phyloP scores from a whole-genome alignment of 2,888 invertebrate genomes.

The Ophraella communa region DNA sequence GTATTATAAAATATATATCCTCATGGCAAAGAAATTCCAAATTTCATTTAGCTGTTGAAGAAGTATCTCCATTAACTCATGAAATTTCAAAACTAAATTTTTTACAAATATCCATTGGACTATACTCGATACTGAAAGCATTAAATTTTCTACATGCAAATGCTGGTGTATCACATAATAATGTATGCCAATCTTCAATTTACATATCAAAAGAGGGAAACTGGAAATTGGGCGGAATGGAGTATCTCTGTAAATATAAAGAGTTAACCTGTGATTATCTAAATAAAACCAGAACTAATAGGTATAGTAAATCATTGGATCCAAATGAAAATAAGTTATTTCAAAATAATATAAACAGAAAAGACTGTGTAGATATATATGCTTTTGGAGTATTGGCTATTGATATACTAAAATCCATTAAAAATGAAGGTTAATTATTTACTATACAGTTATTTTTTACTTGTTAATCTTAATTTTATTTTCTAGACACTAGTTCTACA shows the following conservation, averaged over 20 bases:
- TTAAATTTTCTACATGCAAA: conserved; percentile 85
- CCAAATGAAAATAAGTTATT: conserved; percentile 68
- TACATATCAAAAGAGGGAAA: conserved; percentile 84
- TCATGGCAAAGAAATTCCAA: conserved; percentile 80
- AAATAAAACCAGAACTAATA: conserved; percentile 67
- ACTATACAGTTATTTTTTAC: neutral
- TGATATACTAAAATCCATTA: conserved; percentile 69
- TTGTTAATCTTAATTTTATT: conserved; percentile 29
- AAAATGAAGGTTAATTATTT: conserved; percentile 63
- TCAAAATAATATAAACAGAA: conserved; percentile 59
- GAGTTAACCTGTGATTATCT: conserved; percentile 72
- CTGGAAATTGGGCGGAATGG: conserved; percentile 88
- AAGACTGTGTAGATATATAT: conserved; percentile 75
- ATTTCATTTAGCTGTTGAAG: conserved; percentile 81
- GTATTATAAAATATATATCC: conserved; percentile 81
- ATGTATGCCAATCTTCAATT: conserved; percentile 78
- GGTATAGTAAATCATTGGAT: conserved; percentile 76
- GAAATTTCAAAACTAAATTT: conserved; percentile 71
- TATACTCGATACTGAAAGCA: conserved; percentile 81
- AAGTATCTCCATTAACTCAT: conserved; percentile 76
- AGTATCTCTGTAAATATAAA: conserved; percentile 74
- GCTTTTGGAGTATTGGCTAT: conserved; percentile 78
- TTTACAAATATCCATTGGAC: conserved; percentile 83
- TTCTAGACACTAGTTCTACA: conserved; percentile 73
- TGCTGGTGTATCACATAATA: conserved; percentile 82